phyloP scores from a whole-genome alignment of 2,797 vertebrate species.

The Balearica regulorum region DNA sequence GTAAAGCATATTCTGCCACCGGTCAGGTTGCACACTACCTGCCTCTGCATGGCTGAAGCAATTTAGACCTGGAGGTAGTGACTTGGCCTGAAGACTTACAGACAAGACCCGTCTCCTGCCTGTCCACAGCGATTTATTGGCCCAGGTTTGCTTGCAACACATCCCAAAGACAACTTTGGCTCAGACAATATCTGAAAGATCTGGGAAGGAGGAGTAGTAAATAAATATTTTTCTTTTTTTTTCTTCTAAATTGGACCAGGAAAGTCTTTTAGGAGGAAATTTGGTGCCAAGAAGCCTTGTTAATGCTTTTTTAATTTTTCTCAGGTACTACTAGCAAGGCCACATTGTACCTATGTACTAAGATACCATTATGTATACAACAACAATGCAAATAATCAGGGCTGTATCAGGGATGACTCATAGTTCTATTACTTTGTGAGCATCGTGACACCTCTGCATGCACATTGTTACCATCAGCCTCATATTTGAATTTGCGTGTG shows the following conservation, averaged over 20 bases:
- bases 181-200: not conserved
- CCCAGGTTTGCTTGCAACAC: not conserved
- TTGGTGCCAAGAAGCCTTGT: not conserved
- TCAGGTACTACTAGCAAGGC: not conserved
- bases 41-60: not conserved
- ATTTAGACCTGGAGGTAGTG: not conserved
- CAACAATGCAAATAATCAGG: not conserved
- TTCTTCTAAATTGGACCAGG: not conserved
- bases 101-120: not conserved
- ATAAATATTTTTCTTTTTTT: not conserved
- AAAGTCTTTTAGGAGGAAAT: not conserved
- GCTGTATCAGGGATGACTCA: not conserved
- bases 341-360: not conserved
- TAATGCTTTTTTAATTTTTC: not conserved
- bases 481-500: accelerated
- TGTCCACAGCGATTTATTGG: not conserved
- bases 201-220: not conserved
- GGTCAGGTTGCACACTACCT: not conserved
- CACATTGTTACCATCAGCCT: not conserved
- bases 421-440: not conserved
- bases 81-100: not conserved
- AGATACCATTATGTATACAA: not conserved
- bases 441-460: not conserved
- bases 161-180: not conserved
- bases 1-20: not conserved